These are phyloP conservation scores for Acropternis orthonyx DNA, from an alignment of 2,797 vertebrate species.

Conservation along the genomic window DNA sequence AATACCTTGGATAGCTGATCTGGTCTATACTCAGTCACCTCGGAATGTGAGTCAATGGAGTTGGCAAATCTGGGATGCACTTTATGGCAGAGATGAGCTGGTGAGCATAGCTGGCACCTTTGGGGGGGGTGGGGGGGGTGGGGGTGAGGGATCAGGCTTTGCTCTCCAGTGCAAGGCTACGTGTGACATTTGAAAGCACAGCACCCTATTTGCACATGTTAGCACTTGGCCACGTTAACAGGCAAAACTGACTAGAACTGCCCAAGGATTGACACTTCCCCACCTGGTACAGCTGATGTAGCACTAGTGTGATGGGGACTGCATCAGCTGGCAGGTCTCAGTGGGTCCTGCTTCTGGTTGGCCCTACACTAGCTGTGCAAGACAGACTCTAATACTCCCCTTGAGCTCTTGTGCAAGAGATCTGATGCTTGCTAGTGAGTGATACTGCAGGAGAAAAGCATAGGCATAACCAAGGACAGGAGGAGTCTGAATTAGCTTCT, in stretches of 20 bases:
- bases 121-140: too few relatives aligned
- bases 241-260: background rate
- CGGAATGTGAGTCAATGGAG: background rate
- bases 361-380: accelerated
- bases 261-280: accelerated
- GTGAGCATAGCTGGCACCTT: background rate
- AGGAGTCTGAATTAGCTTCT: background rate
- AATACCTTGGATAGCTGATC: background rate
- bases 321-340: background rate
- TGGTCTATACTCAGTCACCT: accelerated
- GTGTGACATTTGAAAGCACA: background rate
- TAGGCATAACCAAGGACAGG: background rate
- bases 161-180: background rate
- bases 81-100: background rate
- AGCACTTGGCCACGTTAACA: accelerated
- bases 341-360: background rate
- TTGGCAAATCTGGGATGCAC: background rate
- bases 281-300: accelerated
- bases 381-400: background rate
- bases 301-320: background rate
- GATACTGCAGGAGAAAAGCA: background rate
- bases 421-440: background rate
- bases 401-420: background rate
- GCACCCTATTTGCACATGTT: accelerated
- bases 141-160: background rate